Conservation (phyloP, 2,797 vertebrate genomes). For the Hippoglossus hippoglossus region DNA sequence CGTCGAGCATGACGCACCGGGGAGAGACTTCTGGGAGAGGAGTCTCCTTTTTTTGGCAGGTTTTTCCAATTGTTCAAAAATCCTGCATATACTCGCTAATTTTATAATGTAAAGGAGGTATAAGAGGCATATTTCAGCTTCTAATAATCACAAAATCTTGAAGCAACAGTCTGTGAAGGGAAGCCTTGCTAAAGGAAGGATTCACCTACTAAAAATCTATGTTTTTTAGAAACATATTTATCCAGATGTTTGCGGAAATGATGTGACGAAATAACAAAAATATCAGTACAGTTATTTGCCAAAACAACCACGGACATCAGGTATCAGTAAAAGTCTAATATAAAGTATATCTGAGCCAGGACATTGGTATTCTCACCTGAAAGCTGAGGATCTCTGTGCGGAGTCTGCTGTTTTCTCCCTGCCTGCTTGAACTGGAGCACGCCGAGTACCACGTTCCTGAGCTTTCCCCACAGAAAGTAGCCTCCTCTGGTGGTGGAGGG, state of each 20-base stretch:
- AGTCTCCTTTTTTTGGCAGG: no score
- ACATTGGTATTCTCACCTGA: slow-evolving; percentile 84
- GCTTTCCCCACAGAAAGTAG: slow-evolving; percentile 97
- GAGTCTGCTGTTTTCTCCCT: slow-evolving; percentile 86
- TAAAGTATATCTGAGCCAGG: neutral
- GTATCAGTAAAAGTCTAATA: neutral
- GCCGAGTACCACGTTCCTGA: slow-evolving; percentile 94
- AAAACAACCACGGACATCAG: neutral
- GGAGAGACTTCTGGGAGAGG: no score
- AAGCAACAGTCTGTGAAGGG: neutral
- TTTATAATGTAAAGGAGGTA: no score
- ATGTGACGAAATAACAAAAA: slow-evolving; percentile 1
- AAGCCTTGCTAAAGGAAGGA: neutral
- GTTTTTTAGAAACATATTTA: neutral
- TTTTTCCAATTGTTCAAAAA: no score
- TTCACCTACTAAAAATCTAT: neutral
- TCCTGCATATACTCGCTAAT: no score
- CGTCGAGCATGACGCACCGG: no score
- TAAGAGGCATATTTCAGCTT: no score
- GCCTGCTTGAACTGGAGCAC: slow-evolving; percentile 95
- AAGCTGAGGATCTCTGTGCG: slow-evolving; percentile 83
- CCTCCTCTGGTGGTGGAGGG: slow-evolving; percentile 96
- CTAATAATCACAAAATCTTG: neutral
- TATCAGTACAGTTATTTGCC: neutral
- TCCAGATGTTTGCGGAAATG: slow-evolving; percentile 1